Conservation (phyloP, 2,888 invertebrate species). For the Trachelus tabidus region DNA sequence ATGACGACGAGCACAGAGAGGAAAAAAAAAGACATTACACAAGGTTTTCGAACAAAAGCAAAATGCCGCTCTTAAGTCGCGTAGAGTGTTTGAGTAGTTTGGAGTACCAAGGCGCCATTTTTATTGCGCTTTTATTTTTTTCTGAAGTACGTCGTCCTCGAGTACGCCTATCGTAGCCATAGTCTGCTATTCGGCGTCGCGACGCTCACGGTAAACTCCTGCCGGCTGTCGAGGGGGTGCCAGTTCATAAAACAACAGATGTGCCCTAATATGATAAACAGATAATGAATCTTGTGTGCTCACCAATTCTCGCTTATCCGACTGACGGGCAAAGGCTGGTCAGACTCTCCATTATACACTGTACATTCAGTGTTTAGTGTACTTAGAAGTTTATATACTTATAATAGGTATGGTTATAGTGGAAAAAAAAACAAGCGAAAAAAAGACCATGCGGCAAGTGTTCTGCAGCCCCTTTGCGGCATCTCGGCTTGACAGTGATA, state of each 20-base stretch:
- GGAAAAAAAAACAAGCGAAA: not conserved
- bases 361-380: not conserved
- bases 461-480: not conserved
- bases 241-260: slow-evolving; percentile 41
- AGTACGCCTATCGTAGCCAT: not conserved
- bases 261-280: slow-evolving; percentile 38
- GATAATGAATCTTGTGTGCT: slow-evolving; percentile 34
- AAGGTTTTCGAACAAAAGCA: not conserved
- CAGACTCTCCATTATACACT: not conserved
- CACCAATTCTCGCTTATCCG: slow-evolving; percentile 35
- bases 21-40: not conserved
- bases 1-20: not conserved
- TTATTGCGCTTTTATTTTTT: not conserved
- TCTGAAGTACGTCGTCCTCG: not conserved
- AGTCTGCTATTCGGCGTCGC: not conserved
- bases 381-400: not conserved
- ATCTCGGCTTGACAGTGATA: slow-evolving; percentile 24
- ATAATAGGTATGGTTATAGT: not conserved
- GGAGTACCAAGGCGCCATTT: not conserved
- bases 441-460: not conserved
- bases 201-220: not conserved
- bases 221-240: not conserved
- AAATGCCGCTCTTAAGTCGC: not conserved
- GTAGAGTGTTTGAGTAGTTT: not conserved
- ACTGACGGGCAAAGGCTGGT: not conserved